phyloP scores from a whole-genome alignment of 2,797 vertebrate genomes.

The Acipenser oxyrinchus region DNA sequence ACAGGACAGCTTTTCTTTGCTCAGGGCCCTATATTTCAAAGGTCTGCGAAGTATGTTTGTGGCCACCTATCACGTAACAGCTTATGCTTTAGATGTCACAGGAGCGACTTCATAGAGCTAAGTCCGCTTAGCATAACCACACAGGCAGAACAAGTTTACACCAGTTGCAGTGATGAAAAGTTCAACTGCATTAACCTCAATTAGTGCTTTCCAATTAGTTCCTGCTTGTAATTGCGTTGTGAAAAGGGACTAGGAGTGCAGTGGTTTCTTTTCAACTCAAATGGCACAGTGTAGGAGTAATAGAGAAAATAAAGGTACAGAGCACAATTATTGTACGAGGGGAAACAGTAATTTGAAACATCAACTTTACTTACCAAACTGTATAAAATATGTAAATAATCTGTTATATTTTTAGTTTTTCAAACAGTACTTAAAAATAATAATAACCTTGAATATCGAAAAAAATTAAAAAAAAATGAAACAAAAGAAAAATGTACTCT shows the following conservation, averaged over 20 bases:
- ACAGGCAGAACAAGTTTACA: background rate
- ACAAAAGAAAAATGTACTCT: no score
- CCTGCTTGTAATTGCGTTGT: background rate
- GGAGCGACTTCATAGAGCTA: background rate
- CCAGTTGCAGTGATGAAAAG: background rate
- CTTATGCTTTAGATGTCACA: background rate
- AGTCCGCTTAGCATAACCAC: background rate
- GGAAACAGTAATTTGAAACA: no score
- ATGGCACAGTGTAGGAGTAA: background rate
- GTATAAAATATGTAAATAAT: conserved; percentile 12
- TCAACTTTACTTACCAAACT: no score
- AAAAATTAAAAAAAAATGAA: no score
- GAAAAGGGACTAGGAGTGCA: background rate
- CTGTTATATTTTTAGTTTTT: conserved; percentile 22
- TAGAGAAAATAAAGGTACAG: background rate
- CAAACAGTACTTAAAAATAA: background rate
- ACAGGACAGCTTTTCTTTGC: background rate
- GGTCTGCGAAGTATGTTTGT: background rate
- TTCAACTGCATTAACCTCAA: conserved; percentile 4
- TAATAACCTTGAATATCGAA: background rate
- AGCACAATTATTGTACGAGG: no score
- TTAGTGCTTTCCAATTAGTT: conserved; percentile 3
- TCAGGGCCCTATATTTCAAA: background rate
- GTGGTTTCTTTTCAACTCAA: background rate
- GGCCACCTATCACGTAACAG: background rate